Conservation (phyloP, 53 echinoderm and acorn worm species). For the Hippasteria phrygiana region DNA sequence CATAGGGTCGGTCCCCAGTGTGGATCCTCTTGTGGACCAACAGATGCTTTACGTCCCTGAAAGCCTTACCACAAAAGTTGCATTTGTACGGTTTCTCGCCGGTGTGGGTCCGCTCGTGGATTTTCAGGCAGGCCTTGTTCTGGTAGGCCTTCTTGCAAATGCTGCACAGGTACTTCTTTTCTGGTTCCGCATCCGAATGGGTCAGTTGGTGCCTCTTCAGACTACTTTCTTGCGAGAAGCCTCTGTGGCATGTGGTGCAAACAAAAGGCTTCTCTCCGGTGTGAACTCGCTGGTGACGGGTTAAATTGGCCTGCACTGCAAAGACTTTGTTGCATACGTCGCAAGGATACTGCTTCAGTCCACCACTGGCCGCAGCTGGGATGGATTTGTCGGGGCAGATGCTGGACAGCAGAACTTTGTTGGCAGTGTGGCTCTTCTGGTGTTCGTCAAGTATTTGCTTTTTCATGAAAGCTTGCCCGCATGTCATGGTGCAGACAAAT, state of each 20-base stretch:
- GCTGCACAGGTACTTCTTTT: not conserved
- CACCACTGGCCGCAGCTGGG: not conserved
- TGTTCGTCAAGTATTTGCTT: not conserved
- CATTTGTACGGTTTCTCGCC: constrained; percentile 37
- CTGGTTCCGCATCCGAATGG: not conserved
- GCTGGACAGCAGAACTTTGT: too few species aligned
- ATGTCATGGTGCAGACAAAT: not conserved
- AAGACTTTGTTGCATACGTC: not conserved
- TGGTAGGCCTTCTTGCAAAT: not conserved
- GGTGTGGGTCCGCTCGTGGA: constrained; percentile 56
- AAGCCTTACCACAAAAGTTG: not conserved
- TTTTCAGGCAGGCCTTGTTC: not conserved
- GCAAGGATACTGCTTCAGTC: not conserved
- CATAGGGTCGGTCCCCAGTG: not conserved
- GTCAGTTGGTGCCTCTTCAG: not conserved
- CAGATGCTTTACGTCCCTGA: not conserved
- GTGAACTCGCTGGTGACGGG: not conserved
- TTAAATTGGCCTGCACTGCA: not conserved
- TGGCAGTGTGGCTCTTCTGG: not conserved
- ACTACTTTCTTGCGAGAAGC: not conserved
- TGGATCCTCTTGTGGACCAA: not conserved
- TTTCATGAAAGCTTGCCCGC: not conserved
- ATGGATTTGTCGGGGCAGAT: too few species aligned
- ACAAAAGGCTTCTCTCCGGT: constrained; percentile 33
- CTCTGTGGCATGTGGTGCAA: not conserved